A percentile compares a stretch with the other conserved stretches of the same genome.
phyloP scores from a whole-genome alignment of 2,797 vertebrate genomes.

The Morelia viridis region DNA sequence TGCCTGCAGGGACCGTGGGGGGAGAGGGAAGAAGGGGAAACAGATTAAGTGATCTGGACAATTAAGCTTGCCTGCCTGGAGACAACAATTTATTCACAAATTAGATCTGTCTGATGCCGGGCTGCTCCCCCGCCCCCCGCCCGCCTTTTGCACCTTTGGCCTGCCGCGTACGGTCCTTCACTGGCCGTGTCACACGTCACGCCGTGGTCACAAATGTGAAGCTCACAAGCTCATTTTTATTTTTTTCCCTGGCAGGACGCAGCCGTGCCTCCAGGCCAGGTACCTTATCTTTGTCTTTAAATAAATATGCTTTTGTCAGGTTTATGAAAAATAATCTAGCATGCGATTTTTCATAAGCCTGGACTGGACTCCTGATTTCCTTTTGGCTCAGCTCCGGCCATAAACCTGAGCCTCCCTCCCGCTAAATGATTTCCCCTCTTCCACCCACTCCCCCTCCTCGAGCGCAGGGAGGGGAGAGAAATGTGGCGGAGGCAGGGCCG shows the following conservation, averaged over 20 bases:
- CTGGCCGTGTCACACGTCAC: not conserved
- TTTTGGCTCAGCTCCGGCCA: conserved; percentile 63
- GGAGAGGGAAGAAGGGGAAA: not conserved
- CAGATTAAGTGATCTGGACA: not conserved
- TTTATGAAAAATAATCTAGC: conserved; percentile 67
- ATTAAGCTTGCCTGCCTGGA: not conserved
- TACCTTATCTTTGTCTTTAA: conserved; percentile 68
- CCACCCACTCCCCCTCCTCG: not conserved
- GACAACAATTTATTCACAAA: not conserved
- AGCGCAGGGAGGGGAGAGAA: conserved; percentile 40
- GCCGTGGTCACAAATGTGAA: too few relatives aligned
- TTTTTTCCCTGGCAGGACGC: not conserved
- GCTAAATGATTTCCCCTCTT: conserved; percentile 66
- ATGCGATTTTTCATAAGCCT: conserved; percentile 61
- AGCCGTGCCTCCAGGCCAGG: conserved; percentile 20
- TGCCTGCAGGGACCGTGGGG: not conserved
- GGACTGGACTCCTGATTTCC: conserved; percentile 47
- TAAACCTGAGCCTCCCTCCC: conserved; percentile 66
- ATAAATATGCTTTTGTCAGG: conserved; percentile 67
- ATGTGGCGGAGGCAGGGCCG: conserved; percentile 2
- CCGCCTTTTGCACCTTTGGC: too few relatives aligned
- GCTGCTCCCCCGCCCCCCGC: not conserved
- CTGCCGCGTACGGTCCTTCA: not conserved
- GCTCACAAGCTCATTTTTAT: not conserved
- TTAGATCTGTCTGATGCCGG: not conserved